Evolutionary conservation across 2,888 invertebrate genomes (phyloP), one percentile per base, ranked within the genome.

Genomic region (Caenorhabditis angaria): DNA sequence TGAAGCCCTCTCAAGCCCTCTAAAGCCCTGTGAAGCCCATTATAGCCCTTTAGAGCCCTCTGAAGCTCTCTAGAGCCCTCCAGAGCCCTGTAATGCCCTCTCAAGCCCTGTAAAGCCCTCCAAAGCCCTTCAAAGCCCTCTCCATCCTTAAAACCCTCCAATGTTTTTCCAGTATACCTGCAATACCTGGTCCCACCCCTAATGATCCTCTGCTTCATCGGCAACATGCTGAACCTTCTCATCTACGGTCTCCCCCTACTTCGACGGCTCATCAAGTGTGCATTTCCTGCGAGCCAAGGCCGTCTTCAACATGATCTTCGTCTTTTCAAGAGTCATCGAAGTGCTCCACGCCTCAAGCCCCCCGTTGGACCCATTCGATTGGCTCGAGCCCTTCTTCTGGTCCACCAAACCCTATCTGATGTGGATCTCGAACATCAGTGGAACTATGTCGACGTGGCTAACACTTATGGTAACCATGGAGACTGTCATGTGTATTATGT

Each of bases 381-480:
- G 71, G 62, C 66, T 83, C 20, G 85, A 85, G 55, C 68, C 77
- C 14, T 51, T 82, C 12, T 85, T 83, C 75, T 85, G 85, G 84
- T 71, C 77, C 27, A 78, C 83, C n/a, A 72, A 82, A 25, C 81
- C 83, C 6, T 84, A 79, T 67, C 70, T 83, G 53, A 83, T 85
- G 69, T 82, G 79, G 22, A 67, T 84, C n/a, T 84, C 83, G n/a
- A 85, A 85, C 57, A 82, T 85, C 51, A 79, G 82, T 55, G 85
- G 85, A 35, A 85, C 85, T 4, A 72, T 85, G 67, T 80, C 83
- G 5, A 85, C 85, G 6, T 85, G 85, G 84, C 65, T 85, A 51
- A 85, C 85, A 8, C 60, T 85, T 18, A 73, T 83, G 60, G 83
- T 85, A 3, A 83, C 85, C 25, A 76, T 85, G 54, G 84, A 85